A percentile compares a stretch with the other conserved stretches of the same genome.
These are phyloP conservation scores for Lepidurus apus DNA, from an alignment of 1,140 invertebrate species.

Conservation along the genomic window DNA sequence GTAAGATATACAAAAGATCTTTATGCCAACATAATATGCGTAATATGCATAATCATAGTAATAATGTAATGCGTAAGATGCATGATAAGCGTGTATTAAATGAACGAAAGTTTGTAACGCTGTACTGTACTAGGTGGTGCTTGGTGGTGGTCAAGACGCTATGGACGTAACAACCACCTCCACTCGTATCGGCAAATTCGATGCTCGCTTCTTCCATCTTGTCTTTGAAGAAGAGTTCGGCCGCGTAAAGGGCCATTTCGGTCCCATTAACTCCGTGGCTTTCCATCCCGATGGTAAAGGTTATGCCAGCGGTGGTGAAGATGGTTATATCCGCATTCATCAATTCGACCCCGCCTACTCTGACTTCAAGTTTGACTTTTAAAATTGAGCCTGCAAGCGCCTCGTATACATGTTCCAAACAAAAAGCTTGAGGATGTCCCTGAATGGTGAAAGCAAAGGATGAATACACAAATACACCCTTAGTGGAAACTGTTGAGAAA, in stretches of 20 bases:
- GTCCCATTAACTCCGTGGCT: slow-evolving; percentile 96
- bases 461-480: not conserved
- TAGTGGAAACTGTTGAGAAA: slow-evolving; percentile 1
- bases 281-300: slow-evolving; percentile 98
- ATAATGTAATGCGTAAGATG: no score
- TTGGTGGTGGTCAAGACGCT: slow-evolving; percentile 96
- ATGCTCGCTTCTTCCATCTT: slow-evolving; percentile 95
- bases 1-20: slow-evolving; percentile 49
- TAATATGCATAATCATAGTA: not conserved
- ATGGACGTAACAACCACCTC: slow-evolving; percentile 98
- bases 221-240: slow-evolving; percentile 99
- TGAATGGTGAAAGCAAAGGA: slow-evolving; percentile 11
- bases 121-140: slow-evolving; percentile 58
- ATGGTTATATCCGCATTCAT: slow-evolving; percentile 95
- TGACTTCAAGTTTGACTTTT: slow-evolving; percentile 94
- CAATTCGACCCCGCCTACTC: slow-evolving; percentile 94
- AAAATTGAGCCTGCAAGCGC: slow-evolving; percentile 36
- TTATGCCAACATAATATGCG: not conserved
- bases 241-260: slow-evolving; percentile 97
- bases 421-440: not conserved
- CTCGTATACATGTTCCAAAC: not conserved
- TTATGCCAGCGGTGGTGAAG: slow-evolving; percentile 95
- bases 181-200: slow-evolving; percentile 92
- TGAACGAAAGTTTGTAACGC: not conserved
- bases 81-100: not conserved